These are phyloP conservation scores for Drosophila testacea DNA, from an alignment of 2,888 invertebrate species.

Conservation along the genomic window DNA sequence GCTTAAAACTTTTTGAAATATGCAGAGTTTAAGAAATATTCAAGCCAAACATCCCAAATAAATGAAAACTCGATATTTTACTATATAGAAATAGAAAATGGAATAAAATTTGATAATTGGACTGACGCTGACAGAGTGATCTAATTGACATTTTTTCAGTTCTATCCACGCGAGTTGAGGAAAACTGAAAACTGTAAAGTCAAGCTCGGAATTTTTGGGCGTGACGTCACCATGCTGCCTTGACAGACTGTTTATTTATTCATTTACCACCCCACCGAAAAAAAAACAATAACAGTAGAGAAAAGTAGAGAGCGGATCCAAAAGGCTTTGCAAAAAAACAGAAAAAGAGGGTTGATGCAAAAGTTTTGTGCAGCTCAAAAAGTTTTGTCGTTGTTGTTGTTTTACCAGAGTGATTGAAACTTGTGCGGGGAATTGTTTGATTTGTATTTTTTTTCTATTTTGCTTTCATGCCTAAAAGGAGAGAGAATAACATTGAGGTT, in stretches of 20 bases:
- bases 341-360: constrained; percentile 27
- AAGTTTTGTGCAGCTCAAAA: constrained; percentile 38
- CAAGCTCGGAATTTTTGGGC: constrained; percentile 3
- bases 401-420: constrained; percentile 33
- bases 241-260: constrained; percentile 55
- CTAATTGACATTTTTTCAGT: constrained; percentile 38
- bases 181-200: constrained; percentile 11
- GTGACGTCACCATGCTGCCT: constrained; percentile 32
- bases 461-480: constrained; percentile 1
- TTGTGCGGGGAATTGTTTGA: constrained; percentile 21
- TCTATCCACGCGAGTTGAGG: neutral
- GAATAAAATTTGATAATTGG: constrained; percentile 13
- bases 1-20: no score
- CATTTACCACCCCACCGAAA: constrained; percentile 16
- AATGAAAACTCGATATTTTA: neutral
- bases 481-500: constrained; percentile 27
- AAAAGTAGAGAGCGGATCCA: neutral
- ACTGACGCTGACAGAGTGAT: constrained; percentile 22
- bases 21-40: no score
- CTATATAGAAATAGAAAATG: constrained; percentile 2
- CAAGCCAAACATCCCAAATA: neutral
- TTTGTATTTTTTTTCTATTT: constrained; percentile 26
- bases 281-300: constrained; percentile 11
- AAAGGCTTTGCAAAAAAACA: neutral
- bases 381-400: constrained; percentile 16